A percentile compares a stretch with the other conserved stretches of the same genome.
These are phyloP conservation scores for Nannoperca australis DNA, from an alignment of 2,797 vertebrate species.

Conservation along the genomic window DNA sequence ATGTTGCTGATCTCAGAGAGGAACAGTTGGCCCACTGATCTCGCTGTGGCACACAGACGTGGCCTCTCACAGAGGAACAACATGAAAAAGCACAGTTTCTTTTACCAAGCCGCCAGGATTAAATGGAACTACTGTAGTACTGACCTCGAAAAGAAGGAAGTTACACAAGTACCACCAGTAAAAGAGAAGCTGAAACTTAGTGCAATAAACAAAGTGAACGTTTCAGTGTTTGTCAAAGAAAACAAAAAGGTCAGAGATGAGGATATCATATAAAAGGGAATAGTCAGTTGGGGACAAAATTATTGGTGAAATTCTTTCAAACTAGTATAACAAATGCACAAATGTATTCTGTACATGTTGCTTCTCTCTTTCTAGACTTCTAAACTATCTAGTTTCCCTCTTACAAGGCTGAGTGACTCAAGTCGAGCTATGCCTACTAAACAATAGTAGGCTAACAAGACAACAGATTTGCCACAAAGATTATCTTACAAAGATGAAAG, in stretches of 20 bases:
- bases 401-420: background rate
- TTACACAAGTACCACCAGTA: conserved; percentile 63
- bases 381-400: background rate
- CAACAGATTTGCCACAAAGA: background rate
- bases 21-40: conserved; percentile 69
- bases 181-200: conserved; percentile 62
- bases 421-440: too few species aligned
- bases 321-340: background rate
- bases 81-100: conserved; percentile 54
- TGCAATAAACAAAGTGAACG: conserved; percentile 47
- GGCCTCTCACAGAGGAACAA: conserved; percentile 58
- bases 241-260: conserved; percentile 27
- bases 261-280: conserved; percentile 1
- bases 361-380: background rate
- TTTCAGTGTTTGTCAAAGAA: conserved; percentile 36
- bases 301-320: background rate
- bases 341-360: background rate
- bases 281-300: background rate
- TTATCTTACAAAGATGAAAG: background rate
- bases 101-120: conserved; percentile 25
- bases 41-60: conserved; percentile 54
- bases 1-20: conserved; percentile 64
- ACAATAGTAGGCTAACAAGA: too few species aligned
- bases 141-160: conserved; percentile 70
- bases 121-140: conserved; percentile 65